Conservation (phyloP, 2,888 invertebrate species). For the Trileptium ribeirensis region DNA sequence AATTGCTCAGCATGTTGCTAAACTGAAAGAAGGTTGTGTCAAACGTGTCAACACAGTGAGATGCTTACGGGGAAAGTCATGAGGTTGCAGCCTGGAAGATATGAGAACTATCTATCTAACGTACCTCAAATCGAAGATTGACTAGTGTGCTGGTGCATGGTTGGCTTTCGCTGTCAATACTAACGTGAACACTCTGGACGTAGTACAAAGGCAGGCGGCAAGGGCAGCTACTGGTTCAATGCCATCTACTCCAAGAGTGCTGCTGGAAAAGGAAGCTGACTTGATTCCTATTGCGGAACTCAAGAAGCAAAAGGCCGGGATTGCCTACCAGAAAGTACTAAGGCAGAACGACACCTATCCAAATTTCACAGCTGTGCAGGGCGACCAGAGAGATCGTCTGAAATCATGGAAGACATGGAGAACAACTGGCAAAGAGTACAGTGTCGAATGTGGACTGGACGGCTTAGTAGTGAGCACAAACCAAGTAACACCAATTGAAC, state of each 20-base stretch:
- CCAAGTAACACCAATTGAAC: not conserved
- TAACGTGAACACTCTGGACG: not conserved
- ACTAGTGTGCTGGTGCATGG: constrained; percentile 7
- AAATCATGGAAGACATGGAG: not conserved
- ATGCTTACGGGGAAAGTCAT: not conserved
- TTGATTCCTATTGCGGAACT: not conserved
- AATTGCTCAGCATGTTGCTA: not conserved
- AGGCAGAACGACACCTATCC: not conserved
- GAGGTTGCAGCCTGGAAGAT: not conserved
- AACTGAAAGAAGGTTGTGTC: not conserved
- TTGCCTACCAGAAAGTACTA: not conserved
- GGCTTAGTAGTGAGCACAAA: not conserved
- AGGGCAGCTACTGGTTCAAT: not conserved
- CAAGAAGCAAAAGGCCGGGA: not conserved
- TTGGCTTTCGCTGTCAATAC: not conserved
- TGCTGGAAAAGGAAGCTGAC: not conserved
- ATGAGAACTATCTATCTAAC: not conserved
- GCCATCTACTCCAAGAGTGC: not conserved
- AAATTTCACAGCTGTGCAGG: not conserved
- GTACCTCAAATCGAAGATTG: not conserved
- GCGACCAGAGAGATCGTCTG: not conserved
- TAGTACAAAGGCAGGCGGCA: not conserved
- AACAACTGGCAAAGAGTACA: not conserved
- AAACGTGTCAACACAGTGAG: not conserved
- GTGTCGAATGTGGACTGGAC: not conserved